phyloP scores from a whole-genome alignment of 2,113 vertebrate genomes.

The Plecotus auritus region DNA sequence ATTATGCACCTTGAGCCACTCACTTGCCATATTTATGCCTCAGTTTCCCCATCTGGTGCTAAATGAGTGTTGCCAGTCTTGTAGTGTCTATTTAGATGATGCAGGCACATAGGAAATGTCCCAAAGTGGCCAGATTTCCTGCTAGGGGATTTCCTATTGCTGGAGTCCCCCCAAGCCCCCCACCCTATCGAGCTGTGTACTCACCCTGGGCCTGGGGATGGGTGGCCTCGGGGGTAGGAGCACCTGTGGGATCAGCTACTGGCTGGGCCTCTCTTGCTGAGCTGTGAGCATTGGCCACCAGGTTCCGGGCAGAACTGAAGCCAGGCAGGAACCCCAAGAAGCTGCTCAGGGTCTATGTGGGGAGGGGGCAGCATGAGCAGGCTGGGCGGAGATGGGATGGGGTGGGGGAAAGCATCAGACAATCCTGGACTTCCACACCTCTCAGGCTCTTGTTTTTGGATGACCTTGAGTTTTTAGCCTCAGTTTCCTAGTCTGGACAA shows the following conservation, averaged over 20 bases:
- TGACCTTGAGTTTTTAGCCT: not conserved
- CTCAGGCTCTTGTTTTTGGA: not conserved
- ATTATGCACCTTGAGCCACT: not conserved
- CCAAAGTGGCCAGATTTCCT: not conserved
- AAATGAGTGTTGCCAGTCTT: not conserved
- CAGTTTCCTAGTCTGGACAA: not conserved
- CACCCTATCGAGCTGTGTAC: accelerated
- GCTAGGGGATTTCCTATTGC: not conserved
- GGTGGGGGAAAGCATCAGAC: not conserved
- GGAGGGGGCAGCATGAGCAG: not conserved
- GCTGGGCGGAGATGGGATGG: accelerated
- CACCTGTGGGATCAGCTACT: accelerated
- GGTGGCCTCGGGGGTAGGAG: not conserved
- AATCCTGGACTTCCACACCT: not conserved
- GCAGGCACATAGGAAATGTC: not conserved
- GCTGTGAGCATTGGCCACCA: not conserved
- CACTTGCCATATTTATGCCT: not conserved
- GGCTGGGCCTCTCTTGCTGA: not conserved
- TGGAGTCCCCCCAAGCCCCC: not conserved
- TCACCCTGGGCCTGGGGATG: constrained; percentile 35
- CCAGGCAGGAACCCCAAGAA: constrained; percentile 68
- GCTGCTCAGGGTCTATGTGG: constrained; percentile 42
- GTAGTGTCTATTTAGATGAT: accelerated
- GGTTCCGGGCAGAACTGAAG: constrained; percentile 66
- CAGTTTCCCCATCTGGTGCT: not conserved